Conservation (phyloP, 2,113 vertebrate genomes). For the Anseranas semipalmata region DNA sequence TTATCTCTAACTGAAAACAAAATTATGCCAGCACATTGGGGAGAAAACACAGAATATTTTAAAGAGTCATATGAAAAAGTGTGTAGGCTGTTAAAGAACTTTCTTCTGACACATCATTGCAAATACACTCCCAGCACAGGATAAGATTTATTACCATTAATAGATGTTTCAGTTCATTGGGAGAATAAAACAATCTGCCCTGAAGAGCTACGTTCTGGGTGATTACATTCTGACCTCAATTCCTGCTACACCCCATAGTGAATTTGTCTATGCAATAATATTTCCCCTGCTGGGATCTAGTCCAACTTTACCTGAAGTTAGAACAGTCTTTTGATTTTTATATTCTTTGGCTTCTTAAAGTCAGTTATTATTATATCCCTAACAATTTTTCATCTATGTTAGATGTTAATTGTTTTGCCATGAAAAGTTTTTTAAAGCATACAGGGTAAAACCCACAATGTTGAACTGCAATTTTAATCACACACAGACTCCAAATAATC, state of each 20-base stretch:
- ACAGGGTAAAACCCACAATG: not conserved
- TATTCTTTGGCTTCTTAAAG: not conserved
- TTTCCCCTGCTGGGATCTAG: not conserved
- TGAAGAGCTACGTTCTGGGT: not conserved
- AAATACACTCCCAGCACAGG: not conserved
- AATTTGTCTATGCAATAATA: not conserved
- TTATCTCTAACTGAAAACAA: not conserved
- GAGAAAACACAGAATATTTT: not conserved
- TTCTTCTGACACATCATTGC: not conserved
- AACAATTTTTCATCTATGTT: not conserved
- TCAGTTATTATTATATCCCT: not conserved
- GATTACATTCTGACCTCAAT: slow-evolving; percentile 51
- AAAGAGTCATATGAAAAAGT: not conserved
- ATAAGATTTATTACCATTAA: slow-evolving; percentile 44
- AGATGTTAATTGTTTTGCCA: not conserved
- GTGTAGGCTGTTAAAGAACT: not conserved
- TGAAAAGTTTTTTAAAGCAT: not conserved
- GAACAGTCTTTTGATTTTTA: slow-evolving; percentile 22
- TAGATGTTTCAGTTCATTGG: slow-evolving; percentile 16
- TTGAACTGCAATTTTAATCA: not conserved
- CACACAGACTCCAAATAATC: not conserved
- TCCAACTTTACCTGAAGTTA: not conserved
- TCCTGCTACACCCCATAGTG: not conserved
- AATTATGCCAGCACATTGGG: not conserved
- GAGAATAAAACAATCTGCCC: slow-evolving; percentile 28